Base-by-base conservation (phyloP, 2,888 invertebrate genomes). In the Lapara coniferarum region DNA sequence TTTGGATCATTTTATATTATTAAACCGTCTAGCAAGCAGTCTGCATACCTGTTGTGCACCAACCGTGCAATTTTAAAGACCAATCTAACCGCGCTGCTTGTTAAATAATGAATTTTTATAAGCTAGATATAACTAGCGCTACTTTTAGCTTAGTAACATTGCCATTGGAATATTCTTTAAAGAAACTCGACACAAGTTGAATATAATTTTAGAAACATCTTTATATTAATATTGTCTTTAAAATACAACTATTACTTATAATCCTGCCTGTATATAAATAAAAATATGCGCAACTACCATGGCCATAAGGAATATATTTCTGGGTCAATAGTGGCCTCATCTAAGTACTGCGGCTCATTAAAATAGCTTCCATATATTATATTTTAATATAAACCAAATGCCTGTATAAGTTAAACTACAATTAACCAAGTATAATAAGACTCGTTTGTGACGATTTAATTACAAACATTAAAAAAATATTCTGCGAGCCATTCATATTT, bases 1-100 rank as follows among this genome's bases (percentile, higher is more conserved):
- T 19, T 46, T 19, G 49, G 63, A 49, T 19, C 63, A 49, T 63
- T 63, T 49, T 63, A 19, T 59, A 59, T 63, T 63, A 63, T 49
- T 63, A 63, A 63, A 63, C 49, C 49, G 63, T 63, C 63, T 63
- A 14, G 63, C 63, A 63, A 63, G 44, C 59, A 16, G 63, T 25
- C 49, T 63, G 63, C 59, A 59, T 53, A 67, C 67, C 37, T 57
- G 49, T 56, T 68, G 67, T 67, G 55, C 57, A 58, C 68, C 55
- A 70, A 69, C 70, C 67, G 69, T 73, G 51, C 44, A 66, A 68
- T 72, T 72, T 68, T 63, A 57, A 71, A 68, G 68, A 69, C 68
- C 69, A 66, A 66, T 52, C 69, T 59, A 68, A 63, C 58, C 56
- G 8, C 69, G 71, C 70, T 49, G 19, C 63, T 63, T 49, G 46